A percentile compares a stretch with the other conserved stretches of the same genome.
phyloP scores from a whole-genome alignment of 2,797 vertebrate genomes.

The Liasis olivaceus region DNA sequence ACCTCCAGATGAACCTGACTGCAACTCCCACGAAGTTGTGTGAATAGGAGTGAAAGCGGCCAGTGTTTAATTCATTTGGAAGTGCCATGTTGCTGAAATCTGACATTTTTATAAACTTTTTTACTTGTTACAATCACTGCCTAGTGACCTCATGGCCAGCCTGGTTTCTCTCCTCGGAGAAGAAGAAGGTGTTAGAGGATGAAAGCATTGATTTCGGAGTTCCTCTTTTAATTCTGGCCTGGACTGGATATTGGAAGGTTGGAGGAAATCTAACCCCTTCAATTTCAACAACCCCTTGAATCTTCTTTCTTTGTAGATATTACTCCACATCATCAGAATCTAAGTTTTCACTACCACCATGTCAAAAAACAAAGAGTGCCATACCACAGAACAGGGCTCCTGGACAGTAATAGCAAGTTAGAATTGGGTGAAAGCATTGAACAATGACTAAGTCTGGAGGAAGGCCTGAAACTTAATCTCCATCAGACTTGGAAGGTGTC shows the following conservation, averaged over 20 bases:
- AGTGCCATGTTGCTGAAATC: neutral
- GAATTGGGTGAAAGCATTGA: neutral
- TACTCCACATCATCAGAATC: neutral
- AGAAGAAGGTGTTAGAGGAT: neutral
- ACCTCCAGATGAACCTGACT: neutral
- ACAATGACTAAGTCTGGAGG: neutral
- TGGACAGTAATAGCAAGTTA: neutral
- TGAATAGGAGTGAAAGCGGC: neutral
- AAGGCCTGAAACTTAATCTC: neutral
- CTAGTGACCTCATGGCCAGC: neutral
- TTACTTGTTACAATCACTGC: neutral
- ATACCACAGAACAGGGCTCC: neutral
- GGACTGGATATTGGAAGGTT: neutral
- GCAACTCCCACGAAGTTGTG: neutral
- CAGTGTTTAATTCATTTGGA: neutral
- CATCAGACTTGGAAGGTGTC: neutral
- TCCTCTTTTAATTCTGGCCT: neutral
- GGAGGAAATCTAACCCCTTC: neutral
- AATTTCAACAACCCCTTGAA: neutral
- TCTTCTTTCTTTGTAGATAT: neutral
- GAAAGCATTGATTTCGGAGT: neutral
- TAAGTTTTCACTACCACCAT: neutral
- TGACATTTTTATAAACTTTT: neutral
- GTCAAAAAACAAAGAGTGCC: neutral
- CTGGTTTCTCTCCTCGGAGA: neutral